Evolutionary conservation across 2,888 invertebrate species (phyloP).

Genomic region (Atherix ibis): DNA sequence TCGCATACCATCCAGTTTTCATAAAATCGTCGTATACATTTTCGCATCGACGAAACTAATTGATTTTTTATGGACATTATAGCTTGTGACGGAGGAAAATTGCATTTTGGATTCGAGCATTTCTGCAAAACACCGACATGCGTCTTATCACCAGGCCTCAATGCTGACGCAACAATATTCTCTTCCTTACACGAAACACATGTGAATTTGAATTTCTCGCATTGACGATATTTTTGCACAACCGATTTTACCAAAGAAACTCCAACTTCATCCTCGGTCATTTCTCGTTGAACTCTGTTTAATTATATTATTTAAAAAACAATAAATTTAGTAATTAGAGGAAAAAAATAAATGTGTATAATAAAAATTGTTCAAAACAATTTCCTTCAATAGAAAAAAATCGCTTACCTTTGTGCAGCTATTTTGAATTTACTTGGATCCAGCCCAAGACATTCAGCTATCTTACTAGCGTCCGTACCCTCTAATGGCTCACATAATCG

Average conservation of each 20-base stretch:
- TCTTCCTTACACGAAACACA: slow-evolving; percentile 43
- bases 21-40: slow-evolving; percentile 57
- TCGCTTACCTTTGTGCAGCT: slow-evolving; percentile 24
- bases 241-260: slow-evolving; percentile 25
- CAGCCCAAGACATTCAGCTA: slow-evolving; percentile 78
- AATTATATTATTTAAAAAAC: too few species aligned
- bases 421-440: slow-evolving; percentile 37
- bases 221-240: slow-evolving; percentile 39
- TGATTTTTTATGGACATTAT: slow-evolving; percentile 55
- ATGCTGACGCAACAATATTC: slow-evolving; percentile 38
- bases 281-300: slow-evolving; percentile 31
- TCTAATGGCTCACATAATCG: slow-evolving; percentile 92
- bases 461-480: slow-evolving; percentile 74
- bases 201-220: slow-evolving; percentile 48
- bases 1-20: slow-evolving; percentile 73
- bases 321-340: neutral
- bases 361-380: neutral
- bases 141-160: slow-evolving; percentile 34
- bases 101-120: slow-evolving; percentile 60
- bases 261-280: slow-evolving; percentile 30
- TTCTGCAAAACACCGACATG: slow-evolving; percentile 37
- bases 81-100: slow-evolving; percentile 46
- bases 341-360: neutral
- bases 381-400: slow-evolving; percentile 1
- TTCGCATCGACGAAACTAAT: slow-evolving; percentile 48